Evolutionary conservation across 2,113 vertebrate species (phyloP).

Genomic region (Columba livia): DNA sequence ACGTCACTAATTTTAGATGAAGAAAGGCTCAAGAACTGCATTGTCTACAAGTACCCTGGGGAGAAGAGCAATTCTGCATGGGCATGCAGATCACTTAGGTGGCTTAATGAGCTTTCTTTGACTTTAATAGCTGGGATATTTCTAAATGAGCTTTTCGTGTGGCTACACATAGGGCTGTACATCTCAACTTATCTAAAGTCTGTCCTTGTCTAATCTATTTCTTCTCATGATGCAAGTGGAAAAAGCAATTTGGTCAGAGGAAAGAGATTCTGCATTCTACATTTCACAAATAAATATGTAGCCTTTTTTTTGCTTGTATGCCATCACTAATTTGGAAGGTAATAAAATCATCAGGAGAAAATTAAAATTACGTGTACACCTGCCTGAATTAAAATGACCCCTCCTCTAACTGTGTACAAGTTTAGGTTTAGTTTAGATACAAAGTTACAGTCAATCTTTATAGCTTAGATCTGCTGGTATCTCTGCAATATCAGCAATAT

Average conservation of each 20-base stretch:
- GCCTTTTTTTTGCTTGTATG: background rate
- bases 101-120: background rate
- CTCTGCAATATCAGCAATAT: background rate
- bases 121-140: background rate
- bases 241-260: background rate
- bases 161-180: background rate
- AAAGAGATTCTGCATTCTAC: background rate
- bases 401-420: background rate
- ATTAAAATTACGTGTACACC: background rate
- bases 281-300: background rate
- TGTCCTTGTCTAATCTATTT: background rate
- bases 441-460: background rate
- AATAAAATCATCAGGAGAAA: background rate
- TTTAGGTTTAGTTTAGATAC: background rate
- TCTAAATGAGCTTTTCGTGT: background rate
- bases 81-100: background rate
- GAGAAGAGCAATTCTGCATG: background rate
- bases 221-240: background rate
- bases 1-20: conserved; percentile 1
- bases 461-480: background rate
- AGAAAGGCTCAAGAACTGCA: background rate
- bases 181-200: background rate
- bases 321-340: background rate
- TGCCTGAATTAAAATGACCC: background rate
- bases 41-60: background rate